A percentile compares a stretch with the other conserved stretches of the same genome.
phyloP scores from a whole-genome alignment of 2,113 vertebrate genomes.

The Hoplias malabaricus region DNA sequence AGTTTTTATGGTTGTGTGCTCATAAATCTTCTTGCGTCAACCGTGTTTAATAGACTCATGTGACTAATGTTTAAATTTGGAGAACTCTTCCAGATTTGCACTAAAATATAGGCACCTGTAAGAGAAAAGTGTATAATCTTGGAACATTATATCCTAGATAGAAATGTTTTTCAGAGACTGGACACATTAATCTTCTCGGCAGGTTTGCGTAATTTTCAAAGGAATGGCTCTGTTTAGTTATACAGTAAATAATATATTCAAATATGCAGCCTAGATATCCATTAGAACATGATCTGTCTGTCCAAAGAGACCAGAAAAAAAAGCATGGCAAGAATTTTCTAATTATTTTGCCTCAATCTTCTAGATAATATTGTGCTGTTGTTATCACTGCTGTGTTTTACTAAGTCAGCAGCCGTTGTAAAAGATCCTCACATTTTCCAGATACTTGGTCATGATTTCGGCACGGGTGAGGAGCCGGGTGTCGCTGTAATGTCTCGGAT shows the following conservation, averaged over 20 bases:
- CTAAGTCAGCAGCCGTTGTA: conserved; percentile 16
- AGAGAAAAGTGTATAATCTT: not conserved
- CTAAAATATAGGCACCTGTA: not conserved
- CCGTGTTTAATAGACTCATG: not conserved
- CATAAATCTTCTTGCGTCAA: not conserved
- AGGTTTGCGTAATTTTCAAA: conserved; percentile 31
- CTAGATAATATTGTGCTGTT: conserved; percentile 26
- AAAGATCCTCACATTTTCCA: conserved; percentile 20
- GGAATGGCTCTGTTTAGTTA: conserved; percentile 6
- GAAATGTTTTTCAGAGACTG: not conserved
- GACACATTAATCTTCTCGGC: not conserved
- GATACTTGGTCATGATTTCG: conserved; percentile 46
- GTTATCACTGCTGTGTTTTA: conserved; percentile 26
- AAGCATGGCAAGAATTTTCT: conserved; percentile 35
- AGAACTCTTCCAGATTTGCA: not conserved
- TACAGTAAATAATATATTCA: conserved; percentile 25
- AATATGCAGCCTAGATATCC: conserved; percentile 42
- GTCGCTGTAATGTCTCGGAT: conserved; percentile 50
- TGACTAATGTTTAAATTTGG: not conserved
- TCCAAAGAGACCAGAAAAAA: conserved; percentile 20
- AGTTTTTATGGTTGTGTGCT: not conserved
- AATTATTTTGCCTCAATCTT: conserved; percentile 7
- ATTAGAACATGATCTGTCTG: conserved; percentile 1
- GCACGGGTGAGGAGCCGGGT: conserved; percentile 16
- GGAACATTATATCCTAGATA: not conserved